Evolutionary conservation across 2,888 invertebrate species (phyloP).

Genomic region (Biston stratarius): DNA sequence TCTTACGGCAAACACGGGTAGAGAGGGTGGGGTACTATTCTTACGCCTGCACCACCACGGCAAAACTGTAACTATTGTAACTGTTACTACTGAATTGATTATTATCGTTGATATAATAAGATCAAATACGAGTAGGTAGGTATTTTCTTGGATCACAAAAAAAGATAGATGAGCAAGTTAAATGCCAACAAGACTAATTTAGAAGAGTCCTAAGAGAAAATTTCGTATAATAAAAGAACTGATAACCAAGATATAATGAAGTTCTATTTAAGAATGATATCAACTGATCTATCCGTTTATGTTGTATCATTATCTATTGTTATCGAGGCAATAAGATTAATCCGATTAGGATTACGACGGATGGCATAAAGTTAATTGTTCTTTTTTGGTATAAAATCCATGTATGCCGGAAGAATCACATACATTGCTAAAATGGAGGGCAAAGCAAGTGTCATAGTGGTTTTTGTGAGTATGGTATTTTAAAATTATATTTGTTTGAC

Average conservation of each 20-base stretch:
- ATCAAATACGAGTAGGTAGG: no score
- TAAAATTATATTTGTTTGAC: neutral
- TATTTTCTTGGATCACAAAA: no score
- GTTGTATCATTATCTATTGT: conserved; percentile 5
- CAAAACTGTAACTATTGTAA: no score
- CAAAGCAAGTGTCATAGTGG: conserved; percentile 45
- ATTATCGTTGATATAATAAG: no score
- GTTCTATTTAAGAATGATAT: neutral
- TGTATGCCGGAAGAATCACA: neutral
- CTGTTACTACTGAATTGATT: no score
- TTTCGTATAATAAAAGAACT: neutral
- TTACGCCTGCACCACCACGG: no score
- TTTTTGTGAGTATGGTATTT: conserved; percentile 57
- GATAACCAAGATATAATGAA: neutral
- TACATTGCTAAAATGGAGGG: conserved; percentile 52
- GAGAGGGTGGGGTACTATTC: no score
- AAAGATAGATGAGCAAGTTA: no score
- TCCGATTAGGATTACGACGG: conserved; percentile 38
- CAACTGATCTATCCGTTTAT: conserved; percentile 1
- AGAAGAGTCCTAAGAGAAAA: conserved; percentile 7
- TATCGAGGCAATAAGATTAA: conserved; percentile 32
- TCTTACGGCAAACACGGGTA: no score
- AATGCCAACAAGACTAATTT: neutral
- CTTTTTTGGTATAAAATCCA: conserved; percentile 42
- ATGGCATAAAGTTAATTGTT: conserved; percentile 42